These are phyloP conservation scores for Asteroscopus sphinx DNA, from an alignment of 2,888 invertebrate genomes.

Conservation along the genomic window DNA sequence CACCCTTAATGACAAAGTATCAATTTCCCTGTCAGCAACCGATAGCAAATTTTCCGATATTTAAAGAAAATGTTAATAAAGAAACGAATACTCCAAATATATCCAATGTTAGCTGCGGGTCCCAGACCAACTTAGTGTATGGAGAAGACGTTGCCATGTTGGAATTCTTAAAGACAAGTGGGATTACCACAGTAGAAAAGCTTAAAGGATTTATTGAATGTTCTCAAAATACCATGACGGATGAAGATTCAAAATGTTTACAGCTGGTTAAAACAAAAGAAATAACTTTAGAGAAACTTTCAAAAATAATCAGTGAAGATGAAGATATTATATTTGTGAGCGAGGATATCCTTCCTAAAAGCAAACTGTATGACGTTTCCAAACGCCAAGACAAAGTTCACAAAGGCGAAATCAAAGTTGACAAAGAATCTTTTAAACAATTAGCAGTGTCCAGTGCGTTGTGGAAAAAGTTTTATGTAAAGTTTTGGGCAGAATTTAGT, in stretches of 20 bases:
- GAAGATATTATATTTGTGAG: constrained; percentile 1
- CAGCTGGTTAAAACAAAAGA: background rate
- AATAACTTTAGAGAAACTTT: background rate
- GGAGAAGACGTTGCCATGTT: background rate
- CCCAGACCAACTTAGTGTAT: background rate
- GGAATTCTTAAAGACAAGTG: background rate
- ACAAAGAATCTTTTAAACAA: too few relatives aligned
- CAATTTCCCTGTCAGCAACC: too few relatives aligned
- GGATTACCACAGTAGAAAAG: background rate
- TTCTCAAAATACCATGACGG: background rate
- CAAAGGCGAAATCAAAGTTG: too few relatives aligned
- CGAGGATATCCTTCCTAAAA: background rate
- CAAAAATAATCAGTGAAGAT: background rate
- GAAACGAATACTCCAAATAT: background rate
- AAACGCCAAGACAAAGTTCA: too few relatives aligned
- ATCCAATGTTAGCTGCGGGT: background rate
- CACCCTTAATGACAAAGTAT: background rate
- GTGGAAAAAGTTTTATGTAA: too few relatives aligned
- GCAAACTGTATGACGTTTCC: too few relatives aligned
- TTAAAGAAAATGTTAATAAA: background rate
- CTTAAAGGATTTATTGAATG: background rate
- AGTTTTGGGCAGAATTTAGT: too few relatives aligned
- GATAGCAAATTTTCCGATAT: too few relatives aligned
- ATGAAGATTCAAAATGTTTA: background rate
- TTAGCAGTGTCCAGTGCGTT: too few relatives aligned